Evolutionary conservation across 2,113 vertebrate genomes (phyloP).

Genomic region (Phodopus roborovskii): DNA sequence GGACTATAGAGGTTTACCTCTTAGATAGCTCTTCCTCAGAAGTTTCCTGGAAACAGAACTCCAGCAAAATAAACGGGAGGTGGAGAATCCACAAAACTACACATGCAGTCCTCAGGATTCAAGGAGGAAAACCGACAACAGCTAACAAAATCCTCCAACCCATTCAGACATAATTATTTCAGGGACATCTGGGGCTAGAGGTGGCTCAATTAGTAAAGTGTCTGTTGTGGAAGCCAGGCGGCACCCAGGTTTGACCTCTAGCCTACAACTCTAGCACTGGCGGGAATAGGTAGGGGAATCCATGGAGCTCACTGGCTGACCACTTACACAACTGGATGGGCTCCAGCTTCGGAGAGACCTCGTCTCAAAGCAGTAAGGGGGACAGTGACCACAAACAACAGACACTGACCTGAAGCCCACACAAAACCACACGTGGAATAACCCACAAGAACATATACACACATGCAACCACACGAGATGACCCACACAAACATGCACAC

Average conservation of each 20-base stretch:
- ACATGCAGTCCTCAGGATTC: neutral
- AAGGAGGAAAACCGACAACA: neutral
- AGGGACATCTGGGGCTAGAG: neutral
- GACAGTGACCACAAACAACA: neutral
- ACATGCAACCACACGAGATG: neutral
- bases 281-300: neutral
- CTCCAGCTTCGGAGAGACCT: neutral
- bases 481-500: neutral
- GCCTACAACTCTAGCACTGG: neutral
- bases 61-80: constrained; percentile 29
- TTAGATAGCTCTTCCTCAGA: neutral
- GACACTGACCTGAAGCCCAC: neutral
- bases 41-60: neutral
- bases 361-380: neutral
- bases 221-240: neutral
- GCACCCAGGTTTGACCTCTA: neutral
- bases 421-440: neutral
- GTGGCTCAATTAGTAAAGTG: neutral
- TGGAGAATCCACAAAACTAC: neutral
- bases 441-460: neutral
- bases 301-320: neutral
- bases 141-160: neutral
- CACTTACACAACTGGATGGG: neutral
- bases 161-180: neutral
- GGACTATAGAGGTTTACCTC: neutral